Evolutionary conservation across 1,140 invertebrate genomes (phyloP).

Genomic region (Acromyrmex charruanus): DNA sequence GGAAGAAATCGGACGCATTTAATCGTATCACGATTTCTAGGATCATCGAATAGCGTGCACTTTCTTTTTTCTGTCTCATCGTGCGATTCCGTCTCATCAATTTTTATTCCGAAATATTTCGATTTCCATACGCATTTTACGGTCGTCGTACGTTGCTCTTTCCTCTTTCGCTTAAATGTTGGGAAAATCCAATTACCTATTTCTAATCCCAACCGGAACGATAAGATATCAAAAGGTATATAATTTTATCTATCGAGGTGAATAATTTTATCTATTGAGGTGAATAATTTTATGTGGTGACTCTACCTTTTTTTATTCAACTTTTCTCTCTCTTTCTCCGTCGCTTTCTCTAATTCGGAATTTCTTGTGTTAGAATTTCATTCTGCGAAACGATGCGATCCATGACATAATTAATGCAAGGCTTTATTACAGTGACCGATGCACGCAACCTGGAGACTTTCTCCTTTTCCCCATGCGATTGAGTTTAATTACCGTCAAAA

Average conservation of each 20-base stretch:
- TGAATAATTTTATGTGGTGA: not conserved
- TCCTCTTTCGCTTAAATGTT: not conserved
- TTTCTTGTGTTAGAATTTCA: constrained; percentile 19
- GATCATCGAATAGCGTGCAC: constrained; percentile 55
- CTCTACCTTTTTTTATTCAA: not conserved
- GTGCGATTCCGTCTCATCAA: not conserved
- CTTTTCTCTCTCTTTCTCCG: constrained; percentile 25
- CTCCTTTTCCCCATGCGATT: constrained; percentile 71
- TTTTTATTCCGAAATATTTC: constrained; percentile 32
- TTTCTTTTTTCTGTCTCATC: constrained; percentile 36
- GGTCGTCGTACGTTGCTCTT: not conserved
- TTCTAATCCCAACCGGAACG: not conserved
- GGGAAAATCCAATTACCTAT: not conserved
- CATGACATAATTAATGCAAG: constrained; percentile 77
- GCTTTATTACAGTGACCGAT: constrained; percentile 70
- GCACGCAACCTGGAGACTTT: constrained; percentile 72
- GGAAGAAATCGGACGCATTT: constrained; percentile 43
- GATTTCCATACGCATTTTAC: constrained; percentile 12
- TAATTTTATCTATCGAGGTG: constrained; percentile 12
- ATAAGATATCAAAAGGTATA: constrained; percentile 16
- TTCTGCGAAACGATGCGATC: constrained; percentile 60
- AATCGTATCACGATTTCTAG: constrained; percentile 67
- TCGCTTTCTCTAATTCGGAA: not conserved
- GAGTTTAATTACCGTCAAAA: constrained; percentile 72
- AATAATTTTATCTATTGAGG: not conserved